These are phyloP conservation scores for Grantiella picta DNA, from an alignment of 2,113 vertebrate species.

Conservation along the genomic window DNA sequence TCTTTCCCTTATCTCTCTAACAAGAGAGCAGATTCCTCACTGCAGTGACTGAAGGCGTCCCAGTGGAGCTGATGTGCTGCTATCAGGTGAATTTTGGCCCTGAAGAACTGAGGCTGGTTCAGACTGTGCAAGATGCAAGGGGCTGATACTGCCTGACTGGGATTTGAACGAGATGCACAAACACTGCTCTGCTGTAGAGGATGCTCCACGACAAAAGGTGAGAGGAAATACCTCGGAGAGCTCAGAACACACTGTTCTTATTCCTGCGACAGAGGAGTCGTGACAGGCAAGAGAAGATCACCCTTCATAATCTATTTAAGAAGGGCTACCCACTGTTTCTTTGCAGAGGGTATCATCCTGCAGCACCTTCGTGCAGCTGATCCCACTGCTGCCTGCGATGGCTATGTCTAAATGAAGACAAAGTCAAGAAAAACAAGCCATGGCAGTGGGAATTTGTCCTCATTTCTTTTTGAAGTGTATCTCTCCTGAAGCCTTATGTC, in stretches of 20 bases:
- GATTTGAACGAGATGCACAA: background rate
- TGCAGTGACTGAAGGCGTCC: background rate
- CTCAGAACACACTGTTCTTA: background rate
- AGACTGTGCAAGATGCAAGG: background rate
- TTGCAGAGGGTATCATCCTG: background rate
- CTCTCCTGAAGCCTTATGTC: background rate
- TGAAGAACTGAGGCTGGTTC: background rate
- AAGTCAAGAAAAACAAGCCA: background rate
- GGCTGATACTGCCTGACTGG: background rate
- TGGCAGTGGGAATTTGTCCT: background rate
- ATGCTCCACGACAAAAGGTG: background rate
- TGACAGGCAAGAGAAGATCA: background rate
- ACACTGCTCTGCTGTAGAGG: background rate
- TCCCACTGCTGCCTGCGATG: background rate
- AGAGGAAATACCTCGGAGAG: background rate
- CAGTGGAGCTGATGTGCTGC: background rate
- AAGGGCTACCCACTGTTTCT: background rate
- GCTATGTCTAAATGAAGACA: background rate
- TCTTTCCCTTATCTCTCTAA: constrained; percentile 1
- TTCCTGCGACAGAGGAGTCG: background rate
- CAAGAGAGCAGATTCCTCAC: constrained; percentile 8
- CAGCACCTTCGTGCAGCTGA: background rate
- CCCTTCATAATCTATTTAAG: background rate
- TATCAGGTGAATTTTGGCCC: background rate
- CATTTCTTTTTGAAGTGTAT: background rate